These are phyloP conservation scores for Callinectes sapidus DNA, from an alignment of 2,888 invertebrate species.

Conservation along the genomic window DNA sequence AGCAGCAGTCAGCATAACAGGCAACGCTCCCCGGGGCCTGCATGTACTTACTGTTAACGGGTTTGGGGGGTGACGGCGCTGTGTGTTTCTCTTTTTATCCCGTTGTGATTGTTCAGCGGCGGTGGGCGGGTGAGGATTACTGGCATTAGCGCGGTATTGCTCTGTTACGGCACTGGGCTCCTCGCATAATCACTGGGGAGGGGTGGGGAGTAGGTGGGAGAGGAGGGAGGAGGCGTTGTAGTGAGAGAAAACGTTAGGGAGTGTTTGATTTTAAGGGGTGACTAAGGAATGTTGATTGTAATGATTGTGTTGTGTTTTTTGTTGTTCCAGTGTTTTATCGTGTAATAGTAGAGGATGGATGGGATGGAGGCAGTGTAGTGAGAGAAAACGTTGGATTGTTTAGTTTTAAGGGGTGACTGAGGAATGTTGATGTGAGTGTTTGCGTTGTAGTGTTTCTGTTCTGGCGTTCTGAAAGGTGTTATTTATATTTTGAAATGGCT, in stretches of 20 bases:
- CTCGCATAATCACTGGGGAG: neutral
- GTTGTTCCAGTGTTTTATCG: too few species aligned
- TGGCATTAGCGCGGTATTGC: slow-evolving; percentile 13
- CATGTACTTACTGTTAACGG: neutral
- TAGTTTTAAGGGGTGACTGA: neutral
- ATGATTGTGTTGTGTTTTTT: neutral
- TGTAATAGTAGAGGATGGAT: neutral
- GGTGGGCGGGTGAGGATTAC: neutral
- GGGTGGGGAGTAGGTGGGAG: neutral
- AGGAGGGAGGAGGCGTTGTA: neutral
- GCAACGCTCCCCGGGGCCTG: neutral
- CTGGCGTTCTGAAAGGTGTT: too few species aligned
- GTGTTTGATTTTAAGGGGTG: neutral
- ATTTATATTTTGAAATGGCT: neutral
- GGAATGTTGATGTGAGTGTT: neutral
- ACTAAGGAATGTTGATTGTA: too few species aligned
- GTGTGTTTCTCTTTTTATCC: neutral
- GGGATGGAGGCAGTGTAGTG: too few species aligned
- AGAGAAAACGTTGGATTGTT: too few species aligned
- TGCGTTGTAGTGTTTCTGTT: neutral
- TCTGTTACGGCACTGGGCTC: neutral
- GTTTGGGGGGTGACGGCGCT: neutral
- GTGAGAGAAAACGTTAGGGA: neutral
- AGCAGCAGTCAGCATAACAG: neutral
- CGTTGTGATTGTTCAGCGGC: neutral